These are phyloP conservation scores for Cecidostiba fungosa DNA, from an alignment of 2,888 invertebrate genomes.

Conservation along the genomic window DNA sequence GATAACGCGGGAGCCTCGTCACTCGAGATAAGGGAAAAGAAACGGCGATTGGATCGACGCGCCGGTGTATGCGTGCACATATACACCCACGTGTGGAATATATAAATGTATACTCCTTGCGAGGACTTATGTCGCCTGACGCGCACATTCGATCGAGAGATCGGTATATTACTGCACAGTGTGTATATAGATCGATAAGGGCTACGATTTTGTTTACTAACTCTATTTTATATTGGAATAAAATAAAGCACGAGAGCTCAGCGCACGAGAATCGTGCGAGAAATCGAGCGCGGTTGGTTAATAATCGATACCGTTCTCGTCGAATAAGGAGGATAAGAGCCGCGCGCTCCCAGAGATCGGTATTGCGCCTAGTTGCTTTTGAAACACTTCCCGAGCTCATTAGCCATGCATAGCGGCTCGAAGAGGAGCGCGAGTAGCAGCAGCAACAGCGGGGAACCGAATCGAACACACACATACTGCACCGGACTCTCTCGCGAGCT, in stretches of 20 bases:
- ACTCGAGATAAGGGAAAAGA: conserved; percentile 56
- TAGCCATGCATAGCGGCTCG: conserved; percentile 54
- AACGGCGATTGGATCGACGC: conserved; percentile 52
- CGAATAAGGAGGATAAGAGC: conserved; percentile 42
- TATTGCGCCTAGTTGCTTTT: conserved; percentile 45
- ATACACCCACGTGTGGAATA: neutral
- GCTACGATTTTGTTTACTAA: conserved; percentile 6
- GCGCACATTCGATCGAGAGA: neutral
- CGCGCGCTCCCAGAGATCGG: conserved; percentile 28
- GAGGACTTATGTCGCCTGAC: neutral
- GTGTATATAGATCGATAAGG: conserved; percentile 30
- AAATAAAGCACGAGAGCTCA: neutral
- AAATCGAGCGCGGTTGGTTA: neutral
- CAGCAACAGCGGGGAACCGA: neutral
- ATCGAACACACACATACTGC: neutral
- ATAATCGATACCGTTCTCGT: neutral
- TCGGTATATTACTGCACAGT: neutral
- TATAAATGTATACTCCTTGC: neutral
- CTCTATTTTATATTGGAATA: neutral
- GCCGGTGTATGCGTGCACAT: neutral
- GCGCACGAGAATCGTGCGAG: neutral
- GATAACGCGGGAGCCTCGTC: conserved; percentile 51
- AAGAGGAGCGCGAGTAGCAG: no score
- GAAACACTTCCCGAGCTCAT: conserved; percentile 60
- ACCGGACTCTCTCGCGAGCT: conserved; percentile 31